Conservation (phyloP, 2,113 vertebrate species). For the Eolophus roseicapilla region DNA sequence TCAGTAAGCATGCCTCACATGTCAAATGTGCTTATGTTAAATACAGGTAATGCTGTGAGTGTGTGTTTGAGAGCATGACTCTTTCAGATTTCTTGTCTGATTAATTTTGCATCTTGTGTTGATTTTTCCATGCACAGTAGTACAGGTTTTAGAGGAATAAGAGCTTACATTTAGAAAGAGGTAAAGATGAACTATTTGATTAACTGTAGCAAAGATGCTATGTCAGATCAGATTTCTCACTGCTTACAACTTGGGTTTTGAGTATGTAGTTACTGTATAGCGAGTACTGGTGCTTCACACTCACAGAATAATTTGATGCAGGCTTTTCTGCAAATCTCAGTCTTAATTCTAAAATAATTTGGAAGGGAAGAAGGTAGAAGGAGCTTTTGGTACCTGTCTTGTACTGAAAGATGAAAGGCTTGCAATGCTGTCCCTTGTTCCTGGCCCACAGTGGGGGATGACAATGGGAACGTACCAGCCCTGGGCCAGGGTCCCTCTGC, state of each 20-base stretch:
- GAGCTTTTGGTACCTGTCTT: not conserved
- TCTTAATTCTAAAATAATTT: constrained; percentile 42
- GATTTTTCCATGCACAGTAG: not conserved
- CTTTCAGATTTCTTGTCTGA: constrained; percentile 19
- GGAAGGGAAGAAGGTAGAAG: not conserved
- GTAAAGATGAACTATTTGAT: not conserved
- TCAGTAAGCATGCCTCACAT: not conserved
- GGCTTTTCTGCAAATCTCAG: not conserved
- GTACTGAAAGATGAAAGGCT: not conserved
- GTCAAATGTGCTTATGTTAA: constrained; percentile 42
- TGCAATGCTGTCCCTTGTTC: not conserved
- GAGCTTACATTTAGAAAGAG: not conserved
- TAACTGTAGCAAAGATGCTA: constrained; percentile 1
- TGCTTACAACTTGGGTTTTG: not conserved
- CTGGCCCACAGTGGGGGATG: not conserved
- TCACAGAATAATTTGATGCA: not conserved
- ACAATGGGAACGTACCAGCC: not conserved
- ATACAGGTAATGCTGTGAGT: not conserved
- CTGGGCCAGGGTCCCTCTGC: not conserved
- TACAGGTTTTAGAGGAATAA: constrained; percentile 6
- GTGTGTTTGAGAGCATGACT: not conserved
- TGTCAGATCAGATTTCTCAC: constrained; percentile 36
- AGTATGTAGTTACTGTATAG: not conserved
- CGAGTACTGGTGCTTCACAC: not conserved
- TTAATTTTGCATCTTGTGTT: constrained; percentile 24